phyloP scores from a whole-genome alignment of 1,140 invertebrate species.

The Conus ventricosus region DNA sequence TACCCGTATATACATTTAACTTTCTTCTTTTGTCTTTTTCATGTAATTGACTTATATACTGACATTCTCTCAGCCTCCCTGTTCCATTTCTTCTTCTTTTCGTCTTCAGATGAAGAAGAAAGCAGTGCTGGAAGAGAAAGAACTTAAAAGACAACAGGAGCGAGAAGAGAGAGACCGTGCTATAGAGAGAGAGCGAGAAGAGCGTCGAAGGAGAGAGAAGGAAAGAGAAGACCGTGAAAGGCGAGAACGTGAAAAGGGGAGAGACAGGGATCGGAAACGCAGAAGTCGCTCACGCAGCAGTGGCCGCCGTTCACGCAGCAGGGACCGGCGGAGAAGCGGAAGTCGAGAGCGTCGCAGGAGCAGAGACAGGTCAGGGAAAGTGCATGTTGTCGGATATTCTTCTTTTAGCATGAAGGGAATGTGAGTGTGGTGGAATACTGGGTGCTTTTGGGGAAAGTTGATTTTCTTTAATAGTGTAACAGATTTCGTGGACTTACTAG shows the following conservation, averaged over 20 bases:
- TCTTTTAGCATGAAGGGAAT: no score
- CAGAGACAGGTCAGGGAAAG: constrained; percentile 31
- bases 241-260: constrained; percentile 48
- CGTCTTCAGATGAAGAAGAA: constrained; percentile 53
- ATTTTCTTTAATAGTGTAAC: no score
- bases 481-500: no score
- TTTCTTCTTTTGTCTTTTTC: no score
- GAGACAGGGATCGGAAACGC: constrained; percentile 42
- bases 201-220: constrained; percentile 51
- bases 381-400: no score
- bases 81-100: no score
- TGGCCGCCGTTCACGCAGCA: constrained; percentile 34
- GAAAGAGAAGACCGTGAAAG: constrained; percentile 52
- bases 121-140: constrained; percentile 57
- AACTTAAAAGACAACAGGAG: constrained; percentile 66
- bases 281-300: constrained; percentile 39
- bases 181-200: constrained; percentile 74
- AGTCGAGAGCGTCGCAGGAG: constrained; percentile 38
- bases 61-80: no score
- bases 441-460: no score
- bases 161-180: constrained; percentile 67
- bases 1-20: no score
- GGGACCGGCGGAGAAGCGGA: constrained; percentile 38
- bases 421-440: no score
- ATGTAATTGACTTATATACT: no score